phyloP scores from a whole-genome alignment of 92 coral and sea anemone species.

The Umimayanthus chanpuru region DNA sequence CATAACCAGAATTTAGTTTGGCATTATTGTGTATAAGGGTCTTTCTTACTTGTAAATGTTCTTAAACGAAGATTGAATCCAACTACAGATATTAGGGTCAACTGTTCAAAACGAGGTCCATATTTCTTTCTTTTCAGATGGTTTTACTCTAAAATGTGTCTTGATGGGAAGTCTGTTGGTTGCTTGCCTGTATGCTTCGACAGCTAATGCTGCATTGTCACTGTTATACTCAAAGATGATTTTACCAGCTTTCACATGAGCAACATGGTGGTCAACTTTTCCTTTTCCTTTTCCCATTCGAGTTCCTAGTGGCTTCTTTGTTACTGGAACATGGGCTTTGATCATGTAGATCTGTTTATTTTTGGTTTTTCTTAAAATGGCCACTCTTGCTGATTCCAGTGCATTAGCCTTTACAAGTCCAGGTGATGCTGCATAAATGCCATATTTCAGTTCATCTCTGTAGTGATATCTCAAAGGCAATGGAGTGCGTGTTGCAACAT shows the following conservation, averaged over 20 bases:
- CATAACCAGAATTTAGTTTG: not conserved
- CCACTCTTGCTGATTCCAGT: constrained; percentile 89
- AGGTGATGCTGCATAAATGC: constrained; percentile 87
- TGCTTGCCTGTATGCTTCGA: constrained; percentile 88
- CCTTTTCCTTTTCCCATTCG: constrained; percentile 99
- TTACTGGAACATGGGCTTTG: constrained; percentile 86
- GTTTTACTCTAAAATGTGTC: constrained; percentile 86
- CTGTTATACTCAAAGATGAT: constrained; percentile 90
- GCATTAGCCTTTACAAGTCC: constrained; percentile 91
- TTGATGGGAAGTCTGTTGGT: constrained; percentile 86
- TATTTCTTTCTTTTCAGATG: constrained; percentile 73
- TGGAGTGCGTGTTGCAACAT: constrained; percentile 53
- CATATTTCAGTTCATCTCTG: constrained; percentile 86
- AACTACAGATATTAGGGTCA: not conserved
- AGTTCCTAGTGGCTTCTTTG: constrained; percentile 93
- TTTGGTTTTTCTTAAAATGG: constrained; percentile 88
- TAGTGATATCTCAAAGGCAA: constrained; percentile 81
- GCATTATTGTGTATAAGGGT: not conserved
- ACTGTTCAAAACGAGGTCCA: constrained; percentile 89
- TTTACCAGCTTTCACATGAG: constrained; percentile 92
- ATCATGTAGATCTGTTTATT: constrained; percentile 83
- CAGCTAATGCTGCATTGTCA: constrained; percentile 89
- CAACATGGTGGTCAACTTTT: constrained; percentile 89
- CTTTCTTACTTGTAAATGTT: too few species aligned
- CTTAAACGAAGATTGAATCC: not conserved